A percentile compares a stretch with the other conserved stretches of the same genome.
phyloP scores from a whole-genome alignment of 2,113 vertebrate genomes.

The Coreoperca whiteheadi region DNA sequence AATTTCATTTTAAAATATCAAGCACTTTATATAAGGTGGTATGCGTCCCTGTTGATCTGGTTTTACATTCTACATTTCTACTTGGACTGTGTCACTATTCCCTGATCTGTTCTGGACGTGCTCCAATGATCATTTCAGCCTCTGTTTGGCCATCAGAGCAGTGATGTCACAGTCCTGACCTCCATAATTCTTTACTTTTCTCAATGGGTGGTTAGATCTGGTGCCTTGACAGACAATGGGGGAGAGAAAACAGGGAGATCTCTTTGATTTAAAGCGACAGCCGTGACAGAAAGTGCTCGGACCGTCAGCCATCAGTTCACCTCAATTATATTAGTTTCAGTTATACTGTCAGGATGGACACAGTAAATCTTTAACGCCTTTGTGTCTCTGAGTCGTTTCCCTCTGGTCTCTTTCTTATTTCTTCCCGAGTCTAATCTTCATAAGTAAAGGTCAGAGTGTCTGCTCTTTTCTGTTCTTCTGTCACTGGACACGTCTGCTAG shows the following conservation, averaged over 20 bases:
- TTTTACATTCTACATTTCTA: neutral
- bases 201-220: neutral
- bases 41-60: neutral
- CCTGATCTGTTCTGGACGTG: neutral
- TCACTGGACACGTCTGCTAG: conserved; percentile 58
- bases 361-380: conserved; percentile 37
- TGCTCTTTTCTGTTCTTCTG: conserved; percentile 43
- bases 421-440: conserved; percentile 27
- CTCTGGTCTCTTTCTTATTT: conserved; percentile 35
- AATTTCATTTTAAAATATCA: neutral
- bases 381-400: conserved; percentile 30
- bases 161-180: conserved; percentile 28
- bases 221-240: neutral
- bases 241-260: conserved; percentile 7
- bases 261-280: conserved; percentile 61
- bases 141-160: neutral
- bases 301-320: conserved; percentile 42
- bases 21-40: neutral
- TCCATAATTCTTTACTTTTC: conserved; percentile 44
- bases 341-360: conserved; percentile 31
- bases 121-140: conserved; percentile 5
- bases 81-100: neutral
- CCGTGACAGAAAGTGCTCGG: conserved; percentile 36
- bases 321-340: conserved; percentile 43
- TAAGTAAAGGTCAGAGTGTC: conserved; percentile 64